Percentiles rank a stretch among this genome's conserved stretches.
These are phyloP conservation scores for Entomyzon cyanotis DNA, from an alignment of 2,113 vertebrate species.

Conservation along the genomic window DNA sequence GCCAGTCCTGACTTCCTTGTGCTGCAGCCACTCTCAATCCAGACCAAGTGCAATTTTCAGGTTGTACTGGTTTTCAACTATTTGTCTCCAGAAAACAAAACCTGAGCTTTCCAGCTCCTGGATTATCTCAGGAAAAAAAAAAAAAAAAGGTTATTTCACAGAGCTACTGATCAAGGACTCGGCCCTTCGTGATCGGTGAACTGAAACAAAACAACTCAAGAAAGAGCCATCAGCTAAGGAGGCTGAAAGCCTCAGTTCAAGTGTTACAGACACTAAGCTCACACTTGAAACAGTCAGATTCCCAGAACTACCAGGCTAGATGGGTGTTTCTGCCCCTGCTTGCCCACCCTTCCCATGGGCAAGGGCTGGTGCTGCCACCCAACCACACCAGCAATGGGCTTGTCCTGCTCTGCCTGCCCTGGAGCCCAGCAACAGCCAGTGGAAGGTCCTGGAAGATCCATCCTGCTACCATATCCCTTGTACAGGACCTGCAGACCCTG, in stretches of 20 bases:
- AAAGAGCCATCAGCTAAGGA: background rate
- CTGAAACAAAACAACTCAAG: background rate
- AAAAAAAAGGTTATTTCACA: background rate
- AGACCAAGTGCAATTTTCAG: background rate
- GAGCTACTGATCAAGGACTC: background rate
- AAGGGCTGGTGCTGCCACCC: background rate
- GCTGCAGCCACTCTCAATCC: background rate
- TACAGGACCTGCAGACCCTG: fast-evolving
- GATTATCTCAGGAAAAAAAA: background rate
- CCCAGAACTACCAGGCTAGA: fast-evolving
- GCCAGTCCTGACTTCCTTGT: background rate
- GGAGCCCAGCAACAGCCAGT: background rate
- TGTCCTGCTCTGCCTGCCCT: fast-evolving
- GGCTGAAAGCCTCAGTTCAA: background rate
- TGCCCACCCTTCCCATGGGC: background rate
- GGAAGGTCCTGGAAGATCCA: background rate
- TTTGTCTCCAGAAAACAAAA: background rate
- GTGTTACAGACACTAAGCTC: background rate
- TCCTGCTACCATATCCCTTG: background rate
- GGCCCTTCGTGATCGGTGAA: fast-evolving
- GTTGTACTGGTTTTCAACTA: background rate
- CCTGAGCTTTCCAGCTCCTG: background rate
- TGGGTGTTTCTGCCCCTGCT: background rate
- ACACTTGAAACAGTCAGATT: background rate
- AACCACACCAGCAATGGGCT: background rate